Conservation (phyloP, 2,113 vertebrate genomes). For the Cynoglossus semilaevis region DNA sequence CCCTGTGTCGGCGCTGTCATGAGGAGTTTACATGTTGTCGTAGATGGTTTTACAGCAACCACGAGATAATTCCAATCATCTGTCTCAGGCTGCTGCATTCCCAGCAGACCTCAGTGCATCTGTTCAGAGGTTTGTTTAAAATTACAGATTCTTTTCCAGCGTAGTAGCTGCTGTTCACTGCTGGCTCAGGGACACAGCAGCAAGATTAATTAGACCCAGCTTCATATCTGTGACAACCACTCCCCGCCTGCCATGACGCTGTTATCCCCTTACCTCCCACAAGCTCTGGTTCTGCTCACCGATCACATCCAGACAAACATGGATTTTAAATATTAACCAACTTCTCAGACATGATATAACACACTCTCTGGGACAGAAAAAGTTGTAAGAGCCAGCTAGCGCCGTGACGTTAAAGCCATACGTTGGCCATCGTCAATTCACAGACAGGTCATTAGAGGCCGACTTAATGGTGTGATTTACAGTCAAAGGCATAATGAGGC, state of each 20-base stretch:
- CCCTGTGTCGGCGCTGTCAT: conserved; percentile 15
- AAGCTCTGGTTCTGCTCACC: conserved; percentile 27
- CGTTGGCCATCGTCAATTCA: conserved; percentile 2
- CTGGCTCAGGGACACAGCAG: neutral
- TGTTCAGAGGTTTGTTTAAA: neutral
- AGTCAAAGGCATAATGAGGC: neutral
- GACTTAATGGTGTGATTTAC: neutral
- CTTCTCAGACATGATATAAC: conserved; percentile 43
- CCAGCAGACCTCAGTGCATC: neutral
- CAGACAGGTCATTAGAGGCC: conserved; percentile 11
- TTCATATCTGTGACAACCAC: conserved; percentile 5
- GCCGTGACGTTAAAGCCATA: conserved; percentile 15
- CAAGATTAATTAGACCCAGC: neutral
- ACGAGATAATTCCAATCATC: neutral
- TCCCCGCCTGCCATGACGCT: conserved; percentile 1
- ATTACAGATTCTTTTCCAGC: neutral
- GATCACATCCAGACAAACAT: conserved; percentile 52
- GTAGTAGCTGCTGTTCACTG: neutral
- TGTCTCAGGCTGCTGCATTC: neutral
- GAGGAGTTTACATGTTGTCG: conserved; percentile 5
- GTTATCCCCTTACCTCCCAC: conserved; percentile 6
- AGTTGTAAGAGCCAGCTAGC: conserved; percentile 8
- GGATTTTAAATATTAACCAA: conserved; percentile 67
- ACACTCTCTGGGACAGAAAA: conserved; percentile 46
- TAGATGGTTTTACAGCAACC: neutral